Base-by-base conservation (phyloP, 2,797 vertebrate species). In the Xyrichtys novacula region DNA sequence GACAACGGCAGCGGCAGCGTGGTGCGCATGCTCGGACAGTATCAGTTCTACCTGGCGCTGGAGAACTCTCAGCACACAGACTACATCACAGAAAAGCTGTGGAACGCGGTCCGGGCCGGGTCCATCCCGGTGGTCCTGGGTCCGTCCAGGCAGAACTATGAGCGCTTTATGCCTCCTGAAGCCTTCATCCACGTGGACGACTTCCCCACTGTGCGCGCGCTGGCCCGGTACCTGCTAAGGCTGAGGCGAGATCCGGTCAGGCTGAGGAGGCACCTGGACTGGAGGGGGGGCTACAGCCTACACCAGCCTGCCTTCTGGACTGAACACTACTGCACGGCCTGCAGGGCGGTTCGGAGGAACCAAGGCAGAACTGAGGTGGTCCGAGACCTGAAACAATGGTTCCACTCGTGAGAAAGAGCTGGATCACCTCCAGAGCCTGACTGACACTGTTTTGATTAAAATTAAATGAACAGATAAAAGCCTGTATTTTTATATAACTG, bases 41-140 rank as follows among this genome's bases (percentile, higher is more conserved):
- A 98, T 92, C 95, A 96, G 82, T 98, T 99, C 89, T 99, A 99
- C 87, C 89, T 99, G 73, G 94, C 98, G 9, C 96, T 98, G 14
- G 97, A 99, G 85, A 99, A 99, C 91, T 98, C 97, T 0, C 93
- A 94, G 82, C 96, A 98, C 85, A 91, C 91, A 0, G 97, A 99
- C 86, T 99, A 99, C 77, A 96, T 98, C 84, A 98, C 97, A 0
- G 97, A 99, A 89, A 99, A 99, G 73, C 89, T 98, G 60, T 99
- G 97, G 97, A 97, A 98, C 11, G 94, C 97, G 0, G 86, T 99
- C 5, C 61, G 7, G 84, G 90, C 95, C 2, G 94, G 95, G 0
- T 89, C 96, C 0, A 92, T 98, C 15, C 97, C 97, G 0, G 85
- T 99, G 10, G 97, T 98, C 3, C 86, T 99, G n/a, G 97, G 97